Evolutionary conservation across 2,888 invertebrate species (phyloP).

Genomic region (Mesochorus sp.): DNA sequence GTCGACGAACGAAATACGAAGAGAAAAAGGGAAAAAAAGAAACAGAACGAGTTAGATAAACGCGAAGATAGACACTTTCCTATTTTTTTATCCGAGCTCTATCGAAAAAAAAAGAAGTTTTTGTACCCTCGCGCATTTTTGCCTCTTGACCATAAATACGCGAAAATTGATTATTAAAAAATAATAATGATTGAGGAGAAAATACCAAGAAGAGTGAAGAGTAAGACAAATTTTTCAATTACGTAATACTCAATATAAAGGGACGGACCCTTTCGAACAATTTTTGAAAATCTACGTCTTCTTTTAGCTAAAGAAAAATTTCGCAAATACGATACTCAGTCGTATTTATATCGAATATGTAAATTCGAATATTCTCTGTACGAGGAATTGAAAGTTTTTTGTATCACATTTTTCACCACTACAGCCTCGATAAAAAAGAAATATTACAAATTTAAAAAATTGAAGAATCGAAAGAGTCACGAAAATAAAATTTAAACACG

Average conservation of each 20-base stretch:
- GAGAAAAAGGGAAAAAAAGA: background rate
- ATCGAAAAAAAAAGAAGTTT: constrained; percentile 24
- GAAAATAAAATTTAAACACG: background rate
- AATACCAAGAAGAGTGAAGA: background rate
- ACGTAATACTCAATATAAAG: constrained; percentile 11
- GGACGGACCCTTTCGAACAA: background rate
- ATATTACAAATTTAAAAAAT: constrained; percentile 5
- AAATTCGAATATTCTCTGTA: constrained; percentile 26
- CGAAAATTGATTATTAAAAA: too few relatives aligned
- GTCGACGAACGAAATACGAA: constrained; percentile 4
- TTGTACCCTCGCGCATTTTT: constrained; percentile 7
- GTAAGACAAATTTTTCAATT: background rate
- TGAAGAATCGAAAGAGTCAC: background rate
- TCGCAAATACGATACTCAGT: constrained; percentile 1
- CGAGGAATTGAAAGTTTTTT: constrained; percentile 59
- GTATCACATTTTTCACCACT: constrained; percentile 44
- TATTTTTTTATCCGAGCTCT: constrained; percentile 52
- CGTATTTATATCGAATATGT: constrained; percentile 29
- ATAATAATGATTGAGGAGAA: background rate
- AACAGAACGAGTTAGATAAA: background rate
- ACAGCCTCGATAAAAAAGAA: constrained; percentile 31
- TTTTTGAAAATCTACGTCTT: constrained; percentile 52
- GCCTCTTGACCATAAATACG: background rate
- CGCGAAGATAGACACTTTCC: constrained; percentile 45
- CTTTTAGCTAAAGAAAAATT: constrained; percentile 33